These are phyloP conservation scores for Vespertilio murinus DNA, from an alignment of 2,797 vertebrate genomes.

Conservation along the genomic window DNA sequence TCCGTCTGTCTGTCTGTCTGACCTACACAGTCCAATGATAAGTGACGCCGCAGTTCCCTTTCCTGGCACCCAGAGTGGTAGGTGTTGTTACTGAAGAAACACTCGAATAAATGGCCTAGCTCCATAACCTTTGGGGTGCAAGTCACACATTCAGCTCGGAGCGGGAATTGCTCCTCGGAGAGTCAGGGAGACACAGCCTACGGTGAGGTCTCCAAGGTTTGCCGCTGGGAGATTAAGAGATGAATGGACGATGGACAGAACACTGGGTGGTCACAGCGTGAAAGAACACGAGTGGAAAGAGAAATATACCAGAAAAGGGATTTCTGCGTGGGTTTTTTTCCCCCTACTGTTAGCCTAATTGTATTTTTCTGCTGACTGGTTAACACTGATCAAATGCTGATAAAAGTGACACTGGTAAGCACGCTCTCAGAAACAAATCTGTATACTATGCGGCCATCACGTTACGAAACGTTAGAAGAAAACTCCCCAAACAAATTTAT, in stretches of 20 bases:
- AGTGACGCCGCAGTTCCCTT: slow-evolving; percentile 53
- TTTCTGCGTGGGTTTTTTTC: slow-evolving; percentile 1
- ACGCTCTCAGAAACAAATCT: slow-evolving; percentile 74
- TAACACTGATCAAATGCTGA: slow-evolving; percentile 83
- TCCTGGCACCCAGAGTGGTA: slow-evolving; percentile 48
- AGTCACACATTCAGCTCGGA: slow-evolving; percentile 24
- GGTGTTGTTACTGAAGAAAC: slow-evolving; percentile 61
- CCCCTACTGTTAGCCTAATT: slow-evolving; percentile 75
- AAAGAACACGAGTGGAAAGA: slow-evolving; percentile 70
- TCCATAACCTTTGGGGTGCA: slow-evolving; percentile 44
- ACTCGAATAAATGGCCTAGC: slow-evolving; percentile 64
- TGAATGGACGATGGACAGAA: slow-evolving; percentile 65
- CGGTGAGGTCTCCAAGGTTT: slow-evolving; percentile 55
- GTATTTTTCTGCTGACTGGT: slow-evolving; percentile 80
- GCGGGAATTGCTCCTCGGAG: background rate
- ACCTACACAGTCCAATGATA: slow-evolving; percentile 51
- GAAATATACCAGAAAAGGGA: slow-evolving; percentile 68
- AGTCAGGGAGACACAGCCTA: slow-evolving; percentile 56
- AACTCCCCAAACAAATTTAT: slow-evolving; percentile 69
- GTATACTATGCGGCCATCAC: slow-evolving; percentile 71
- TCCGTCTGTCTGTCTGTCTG: slow-evolving; percentile 52
- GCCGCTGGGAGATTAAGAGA: slow-evolving; percentile 64
- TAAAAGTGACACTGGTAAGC: slow-evolving; percentile 77
- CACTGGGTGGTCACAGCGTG: slow-evolving; percentile 76
- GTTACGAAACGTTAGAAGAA: slow-evolving; percentile 69